These are phyloP conservation scores for Calliphora vomitoria DNA, from an alignment of 2,888 invertebrate species.

Conservation along the genomic window DNA sequence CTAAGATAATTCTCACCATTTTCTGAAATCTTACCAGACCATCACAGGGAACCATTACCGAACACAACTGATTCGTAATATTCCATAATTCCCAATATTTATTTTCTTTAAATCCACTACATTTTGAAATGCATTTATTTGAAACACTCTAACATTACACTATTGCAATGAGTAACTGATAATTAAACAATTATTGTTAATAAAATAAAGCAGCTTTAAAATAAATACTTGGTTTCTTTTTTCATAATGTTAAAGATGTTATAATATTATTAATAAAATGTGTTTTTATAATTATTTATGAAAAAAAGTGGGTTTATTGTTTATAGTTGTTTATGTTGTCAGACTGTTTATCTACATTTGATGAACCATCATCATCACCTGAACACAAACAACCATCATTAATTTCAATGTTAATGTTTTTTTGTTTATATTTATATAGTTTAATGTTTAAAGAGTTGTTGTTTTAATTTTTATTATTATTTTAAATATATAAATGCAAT, in stretches of 20 bases:
- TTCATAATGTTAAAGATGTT: too few relatives aligned
- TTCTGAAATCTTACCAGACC: too few relatives aligned
- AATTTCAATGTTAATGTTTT: conserved; percentile 41
- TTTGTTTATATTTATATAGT: background rate
- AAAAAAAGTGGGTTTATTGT: background rate
- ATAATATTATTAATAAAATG: background rate
- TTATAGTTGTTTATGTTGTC: background rate
- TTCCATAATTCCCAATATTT: background rate
- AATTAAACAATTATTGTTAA: conserved; percentile 3
- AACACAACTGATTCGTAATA: too few relatives aligned
- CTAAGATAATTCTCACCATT: too few relatives aligned
- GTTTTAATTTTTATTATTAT: conserved; percentile 4
- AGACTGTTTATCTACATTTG: conserved; percentile 2
- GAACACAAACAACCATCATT: background rate
- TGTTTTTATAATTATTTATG: background rate
- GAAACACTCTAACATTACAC: too few relatives aligned
- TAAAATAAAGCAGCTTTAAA: background rate
- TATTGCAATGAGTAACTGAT: background rate
- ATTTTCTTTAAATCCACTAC: background rate
- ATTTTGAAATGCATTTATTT: too few relatives aligned
- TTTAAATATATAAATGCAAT: background rate
- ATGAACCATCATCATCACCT: background rate
- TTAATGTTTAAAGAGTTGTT: background rate
- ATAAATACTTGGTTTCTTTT: background rate
- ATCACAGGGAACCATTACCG: too few relatives aligned